Conservation (phyloP, 2,888 invertebrate genomes). For the Frankliniella intonsa region DNA sequence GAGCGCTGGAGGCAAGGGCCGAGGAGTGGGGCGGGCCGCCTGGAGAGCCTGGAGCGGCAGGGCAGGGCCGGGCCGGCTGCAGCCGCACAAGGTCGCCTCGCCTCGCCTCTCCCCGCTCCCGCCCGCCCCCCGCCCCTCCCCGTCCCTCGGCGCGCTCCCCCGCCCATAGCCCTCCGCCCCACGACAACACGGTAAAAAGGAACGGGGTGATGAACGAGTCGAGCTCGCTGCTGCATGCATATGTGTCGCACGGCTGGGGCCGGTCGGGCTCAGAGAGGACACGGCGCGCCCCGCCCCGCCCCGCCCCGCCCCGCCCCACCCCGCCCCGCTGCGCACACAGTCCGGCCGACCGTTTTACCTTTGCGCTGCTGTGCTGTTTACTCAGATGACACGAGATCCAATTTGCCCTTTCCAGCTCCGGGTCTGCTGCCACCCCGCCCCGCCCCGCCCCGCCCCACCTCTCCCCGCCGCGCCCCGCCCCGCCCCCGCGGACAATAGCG, state of each 20-base stretch:
- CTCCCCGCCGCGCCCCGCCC: no score
- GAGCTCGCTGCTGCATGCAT: not conserved
- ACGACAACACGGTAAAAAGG: not conserved
- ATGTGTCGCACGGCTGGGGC: not conserved
- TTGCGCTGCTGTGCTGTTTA: no score
- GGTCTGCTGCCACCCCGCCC: no score
- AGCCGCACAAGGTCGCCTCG: constrained; percentile 2
- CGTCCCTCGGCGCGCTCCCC: not conserved
- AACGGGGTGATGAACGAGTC: not conserved
- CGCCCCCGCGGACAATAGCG: no score
- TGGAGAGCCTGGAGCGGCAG: not conserved
- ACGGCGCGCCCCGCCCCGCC: not conserved
- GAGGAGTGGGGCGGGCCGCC: not conserved
- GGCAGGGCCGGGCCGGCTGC: not conserved
- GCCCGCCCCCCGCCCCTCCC: not conserved
- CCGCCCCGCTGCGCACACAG: not conserved
- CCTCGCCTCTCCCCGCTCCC: not conserved
- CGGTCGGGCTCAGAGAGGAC: not conserved
- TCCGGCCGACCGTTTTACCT: no score
- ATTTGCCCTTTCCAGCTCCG: no score
- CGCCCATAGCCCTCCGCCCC: not conserved
- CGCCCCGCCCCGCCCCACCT: no score
- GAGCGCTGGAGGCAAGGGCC: not conserved
- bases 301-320: not conserved
- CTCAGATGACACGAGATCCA: no score